phyloP scores from a whole-genome alignment of 2,888 invertebrate genomes.

The Lasioglossum pauxillum region DNA sequence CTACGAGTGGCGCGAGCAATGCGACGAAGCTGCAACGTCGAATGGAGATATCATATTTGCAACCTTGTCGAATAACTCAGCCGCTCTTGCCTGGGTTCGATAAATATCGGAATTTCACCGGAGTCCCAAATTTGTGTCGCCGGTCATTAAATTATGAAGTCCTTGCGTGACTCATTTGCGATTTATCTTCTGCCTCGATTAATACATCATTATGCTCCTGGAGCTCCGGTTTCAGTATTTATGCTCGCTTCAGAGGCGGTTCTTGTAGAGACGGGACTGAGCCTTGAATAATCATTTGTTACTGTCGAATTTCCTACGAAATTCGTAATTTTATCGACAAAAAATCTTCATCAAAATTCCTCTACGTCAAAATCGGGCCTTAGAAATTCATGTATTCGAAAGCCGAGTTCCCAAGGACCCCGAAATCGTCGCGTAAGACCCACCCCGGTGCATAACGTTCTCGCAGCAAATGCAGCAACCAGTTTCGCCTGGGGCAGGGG shows the following conservation, averaged over 20 bases:
- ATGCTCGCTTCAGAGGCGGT: neutral
- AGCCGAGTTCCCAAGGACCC: neutral
- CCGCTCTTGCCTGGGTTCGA: neutral
- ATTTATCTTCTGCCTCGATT: neutral
- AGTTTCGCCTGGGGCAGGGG: neutral
- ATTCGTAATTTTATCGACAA: too few relatives aligned
- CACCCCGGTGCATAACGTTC: neutral
- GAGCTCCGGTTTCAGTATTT: neutral
- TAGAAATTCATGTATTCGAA: neutral
- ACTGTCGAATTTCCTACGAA: too few relatives aligned
- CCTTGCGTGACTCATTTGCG: neutral
- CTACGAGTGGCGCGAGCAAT: neutral
- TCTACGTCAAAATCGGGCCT: neutral
- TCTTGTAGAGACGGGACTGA: neutral
- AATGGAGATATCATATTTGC: constrained; percentile 4
- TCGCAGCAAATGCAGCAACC: neutral
- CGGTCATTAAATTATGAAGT: neutral
- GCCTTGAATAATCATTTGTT: neutral
- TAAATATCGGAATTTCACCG: constrained; percentile 10
- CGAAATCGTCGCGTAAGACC: neutral
- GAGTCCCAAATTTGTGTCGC: neutral
- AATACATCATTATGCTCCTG: neutral
- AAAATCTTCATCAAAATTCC: neutral
- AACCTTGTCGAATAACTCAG: constrained; percentile 6
- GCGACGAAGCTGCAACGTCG: neutral